Base-by-base conservation (phyloP, 2,113 vertebrate species). In the Eulemur rufifrons region DNA sequence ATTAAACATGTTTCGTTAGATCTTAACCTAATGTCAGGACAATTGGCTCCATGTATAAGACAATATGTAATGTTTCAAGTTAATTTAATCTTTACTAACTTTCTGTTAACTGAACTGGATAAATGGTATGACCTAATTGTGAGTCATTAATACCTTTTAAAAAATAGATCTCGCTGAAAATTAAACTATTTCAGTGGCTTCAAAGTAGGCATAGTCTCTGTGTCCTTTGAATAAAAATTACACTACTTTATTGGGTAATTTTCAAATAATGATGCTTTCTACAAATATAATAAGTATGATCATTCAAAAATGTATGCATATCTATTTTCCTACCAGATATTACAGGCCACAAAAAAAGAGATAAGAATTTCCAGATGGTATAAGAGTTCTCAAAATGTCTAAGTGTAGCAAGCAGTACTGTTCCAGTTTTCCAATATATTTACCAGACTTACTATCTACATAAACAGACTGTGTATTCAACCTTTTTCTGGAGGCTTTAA, bases 391-490 rank as follows among this genome's bases (percentile, higher is more conserved):
- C 37, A 76, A 86, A 66, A 95, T 59, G 45, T 64, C 89, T 9
- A 11, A 77, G 18, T 29, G 32, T 29, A 77, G 37, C 80, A 69
- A 61, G 50, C 9, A 77, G 47, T 25, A 82, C 34, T 23, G 18
- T 78, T 61, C 29, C 92, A 85, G 66, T 82, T 93, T 93, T 95
- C n/a, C 82, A 42, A 23, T 86, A 42, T 96, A 94, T 96, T 97
- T 95, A 90, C 84, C 54, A 94, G 86, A 86, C 47, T 95, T 76
- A 52, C 91, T 96, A 96, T 95, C 95, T 76, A 86, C 61, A 88
- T 83, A 95, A 98, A 94, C 95, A 97, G 66, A 87, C 63, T 76
- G 71, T 88, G 61, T 80, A 7, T 88, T 97, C 92, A 94, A 97
- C 86, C 47, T 95, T 96, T 95, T 88, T 81, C 50, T 82, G n/a